Conservation (phyloP, 92 coral and sea anemone species). For the Palythoa grandiflora region DNA sequence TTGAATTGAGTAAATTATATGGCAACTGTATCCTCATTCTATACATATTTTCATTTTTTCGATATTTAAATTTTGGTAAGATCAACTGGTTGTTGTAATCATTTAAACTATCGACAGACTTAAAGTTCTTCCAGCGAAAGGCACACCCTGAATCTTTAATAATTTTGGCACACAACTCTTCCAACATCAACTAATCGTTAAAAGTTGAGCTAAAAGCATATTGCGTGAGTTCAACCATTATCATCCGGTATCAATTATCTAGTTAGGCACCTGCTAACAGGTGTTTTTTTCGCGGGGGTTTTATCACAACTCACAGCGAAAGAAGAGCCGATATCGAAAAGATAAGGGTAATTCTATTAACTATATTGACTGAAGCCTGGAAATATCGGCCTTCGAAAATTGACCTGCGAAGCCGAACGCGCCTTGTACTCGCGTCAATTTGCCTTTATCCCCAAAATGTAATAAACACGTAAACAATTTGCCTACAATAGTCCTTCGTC, state of each 20-base stretch:
- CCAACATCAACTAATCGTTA: neutral
- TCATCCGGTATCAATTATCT: neutral
- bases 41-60: no score
- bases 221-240: neutral
- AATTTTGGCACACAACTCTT: neutral
- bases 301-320: neutral
- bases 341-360: no score
- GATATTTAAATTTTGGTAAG: no score
- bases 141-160: neutral
- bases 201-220: neutral
- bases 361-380: no score
- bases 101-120: neutral
- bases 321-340: neutral
- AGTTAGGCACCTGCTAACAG: neutral
- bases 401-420: no score
- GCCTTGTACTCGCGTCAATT: no score
- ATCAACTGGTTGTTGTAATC: neutral
- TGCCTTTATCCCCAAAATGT: no score
- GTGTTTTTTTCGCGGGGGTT: neutral
- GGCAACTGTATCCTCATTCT: no score
- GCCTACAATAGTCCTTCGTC: no score
- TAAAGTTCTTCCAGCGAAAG: neutral
- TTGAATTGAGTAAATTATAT: no score
- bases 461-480: no score
- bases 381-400: no score